Conservation (phyloP, 2,797 vertebrate species). For the Phrynocephalus vlangalii region DNA sequence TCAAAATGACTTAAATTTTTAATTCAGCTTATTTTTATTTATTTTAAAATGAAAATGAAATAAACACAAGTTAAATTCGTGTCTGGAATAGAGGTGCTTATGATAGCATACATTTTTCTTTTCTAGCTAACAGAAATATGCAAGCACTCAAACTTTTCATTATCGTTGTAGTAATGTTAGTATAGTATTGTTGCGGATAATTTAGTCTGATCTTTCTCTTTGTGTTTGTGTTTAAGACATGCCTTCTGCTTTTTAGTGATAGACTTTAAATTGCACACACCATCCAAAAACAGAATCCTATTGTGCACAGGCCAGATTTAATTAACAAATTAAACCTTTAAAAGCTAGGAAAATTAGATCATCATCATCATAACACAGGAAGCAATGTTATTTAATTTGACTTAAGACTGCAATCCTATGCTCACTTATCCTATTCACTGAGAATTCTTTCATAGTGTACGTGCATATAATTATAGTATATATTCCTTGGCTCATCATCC, state of each 20-base stretch:
- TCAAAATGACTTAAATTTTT: not conserved
- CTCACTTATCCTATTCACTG: not conserved
- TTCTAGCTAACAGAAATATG: not conserved
- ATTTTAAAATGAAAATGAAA: not conserved
- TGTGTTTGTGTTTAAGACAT: not conserved
- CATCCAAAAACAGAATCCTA: not conserved
- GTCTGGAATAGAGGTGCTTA: not conserved
- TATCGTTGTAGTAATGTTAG: conserved; percentile 3
- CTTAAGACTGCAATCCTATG: not conserved
- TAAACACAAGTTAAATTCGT: conserved; percentile 9
- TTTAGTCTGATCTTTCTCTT: not conserved
- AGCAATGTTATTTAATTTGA: not conserved
- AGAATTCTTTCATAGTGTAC: not conserved
- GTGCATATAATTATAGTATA: not conserved
- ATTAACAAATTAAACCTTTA: not conserved
- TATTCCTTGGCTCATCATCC: not conserved
- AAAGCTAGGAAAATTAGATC: not conserved
- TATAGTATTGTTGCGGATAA: not conserved
- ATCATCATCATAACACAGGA: not conserved
- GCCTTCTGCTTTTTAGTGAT: not conserved
- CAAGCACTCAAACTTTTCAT: not conserved
- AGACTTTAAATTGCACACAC: not conserved
- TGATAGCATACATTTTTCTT: not conserved
- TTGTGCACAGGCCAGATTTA: not conserved
- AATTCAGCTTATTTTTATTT: not conserved